Conservation (phyloP, 2,888 invertebrate species). For the Tyria jacobaeae region DNA sequence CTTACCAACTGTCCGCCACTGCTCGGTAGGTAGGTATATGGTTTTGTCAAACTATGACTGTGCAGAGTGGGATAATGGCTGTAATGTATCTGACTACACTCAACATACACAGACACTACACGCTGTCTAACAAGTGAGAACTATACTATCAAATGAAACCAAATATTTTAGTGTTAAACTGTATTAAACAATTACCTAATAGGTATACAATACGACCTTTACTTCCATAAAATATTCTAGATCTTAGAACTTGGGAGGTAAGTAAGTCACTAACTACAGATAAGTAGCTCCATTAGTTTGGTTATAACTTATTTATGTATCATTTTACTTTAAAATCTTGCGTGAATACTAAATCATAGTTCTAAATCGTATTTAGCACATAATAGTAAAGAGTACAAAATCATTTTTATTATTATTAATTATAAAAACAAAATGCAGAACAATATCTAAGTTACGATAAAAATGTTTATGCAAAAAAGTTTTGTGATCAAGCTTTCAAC, state of each 20-base stretch:
- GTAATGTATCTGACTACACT: conserved; percentile 31
- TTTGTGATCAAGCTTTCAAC: conserved; percentile 68
- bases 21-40: conserved; percentile 19
- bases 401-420: conserved; percentile 20
- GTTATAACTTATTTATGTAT: conserved; percentile 38
- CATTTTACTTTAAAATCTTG: conserved; percentile 45
- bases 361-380: conserved; percentile 18
- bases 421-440: conserved; percentile 31
- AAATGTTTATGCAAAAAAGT: conserved; percentile 58
- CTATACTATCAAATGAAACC: conserved; percentile 61
- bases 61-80: conserved; percentile 52
- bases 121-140: conserved; percentile 37
- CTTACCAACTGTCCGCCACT: conserved; percentile 50
- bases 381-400: conserved; percentile 18
- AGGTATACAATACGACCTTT: conserved; percentile 58
- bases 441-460: conserved; percentile 44
- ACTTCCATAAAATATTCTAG: conserved; percentile 54
- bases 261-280: conserved; percentile 38
- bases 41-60: conserved; percentile 32
- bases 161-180: conserved; percentile 71
- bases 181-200: conserved; percentile 77
- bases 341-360: conserved; percentile 21
- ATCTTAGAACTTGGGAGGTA: conserved; percentile 39
- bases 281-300: conserved; percentile 45
- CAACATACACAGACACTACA: conserved; percentile 31